Base-by-base conservation (phyloP, 2,113 vertebrate genomes). In the Ptilonorhynchus violaceus region DNA sequence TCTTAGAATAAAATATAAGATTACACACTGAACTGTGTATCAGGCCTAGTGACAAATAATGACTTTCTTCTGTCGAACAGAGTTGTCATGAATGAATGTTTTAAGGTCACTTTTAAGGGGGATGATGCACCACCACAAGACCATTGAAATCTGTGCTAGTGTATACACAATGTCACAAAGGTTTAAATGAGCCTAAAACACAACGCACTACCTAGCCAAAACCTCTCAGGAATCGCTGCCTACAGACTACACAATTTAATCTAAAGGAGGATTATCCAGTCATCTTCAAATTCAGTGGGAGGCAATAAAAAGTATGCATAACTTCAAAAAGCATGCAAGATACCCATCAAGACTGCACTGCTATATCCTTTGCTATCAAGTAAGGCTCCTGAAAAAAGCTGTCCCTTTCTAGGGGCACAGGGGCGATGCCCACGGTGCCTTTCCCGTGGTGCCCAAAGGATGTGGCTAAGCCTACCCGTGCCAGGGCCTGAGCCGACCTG, bases 91-190 rank as follows among this genome's bases (percentile, higher is more conserved):
- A 78, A 46, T 46, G 9, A 46, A 53, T 13, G 28, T 28, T 46
- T 53, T 46, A 69, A 46, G 23, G 28, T 23, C 3, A 53, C 46
- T 78, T 69, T 52, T 67, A 78, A 46, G 13, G 5, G 8, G 3
- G 3, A 4, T 39, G 19, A 28, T 39, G 53, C 28, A n/a, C n/a
- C n/a, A n/a, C 64, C 85, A 59, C 11, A 28, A 75, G 31, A 56
- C 31, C 31, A 37, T 0, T 60, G 37, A 63, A 85, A 79, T 15
- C 16, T 2, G 0, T 9, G 37, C 59, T 0, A 42, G 22, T 6
- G 4, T 39, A 39, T 11, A 9, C 4, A 47, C 15, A 59, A 16
- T 6, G 11, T 5, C 68, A 75, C 37, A n/a, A 10, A 89, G 44
- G 58, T 3, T 6, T 62, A 85, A 68, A 20, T 1, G 8, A 87